phyloP scores from a whole-genome alignment of 2,797 vertebrate genomes.

The Limnodromus scolopaceus region DNA sequence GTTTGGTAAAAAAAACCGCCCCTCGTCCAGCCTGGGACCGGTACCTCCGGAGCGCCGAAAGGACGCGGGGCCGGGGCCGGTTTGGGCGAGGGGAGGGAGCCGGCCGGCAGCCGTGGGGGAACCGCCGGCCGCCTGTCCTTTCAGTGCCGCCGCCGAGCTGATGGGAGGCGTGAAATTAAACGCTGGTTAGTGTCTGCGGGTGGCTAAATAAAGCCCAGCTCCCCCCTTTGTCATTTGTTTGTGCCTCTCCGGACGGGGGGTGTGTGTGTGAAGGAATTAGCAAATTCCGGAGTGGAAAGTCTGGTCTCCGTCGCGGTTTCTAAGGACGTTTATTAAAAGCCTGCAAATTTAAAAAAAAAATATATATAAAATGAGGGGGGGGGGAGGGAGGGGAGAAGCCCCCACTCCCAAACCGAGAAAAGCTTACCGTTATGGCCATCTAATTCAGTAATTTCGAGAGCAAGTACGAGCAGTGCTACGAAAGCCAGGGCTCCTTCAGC shows the following conservation, averaged over 20 bases:
- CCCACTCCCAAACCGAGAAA: neutral
- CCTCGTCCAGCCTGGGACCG: neutral
- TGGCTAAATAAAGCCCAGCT: neutral
- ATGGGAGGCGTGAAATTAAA: neutral
- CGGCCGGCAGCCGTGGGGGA: neutral
- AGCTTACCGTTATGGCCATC: conserved; percentile 31
- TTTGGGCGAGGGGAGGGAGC: neutral
- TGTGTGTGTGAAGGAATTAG: neutral
- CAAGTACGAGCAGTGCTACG: neutral
- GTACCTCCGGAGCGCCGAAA: neutral
- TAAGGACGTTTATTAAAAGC: conserved; percentile 4
- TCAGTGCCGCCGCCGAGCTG: neutral
- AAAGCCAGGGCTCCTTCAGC: neutral
- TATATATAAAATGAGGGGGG: neutral
- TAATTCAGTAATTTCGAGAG: conserved; percentile 17
- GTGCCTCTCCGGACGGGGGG: neutral
- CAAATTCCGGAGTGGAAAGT: neutral
- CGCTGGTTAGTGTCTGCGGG: neutral
- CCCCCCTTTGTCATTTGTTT: neutral
- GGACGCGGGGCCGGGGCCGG: neutral
- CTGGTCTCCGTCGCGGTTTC: neutral
- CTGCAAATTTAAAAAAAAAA: neutral
- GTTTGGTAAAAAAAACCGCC: neutral
- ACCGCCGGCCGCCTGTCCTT: neutral
- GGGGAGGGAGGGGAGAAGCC: neutral